Evolutionary conservation across 2,888 invertebrate genomes (phyloP), one percentile per base, ranked within the genome.

Genomic region (Nezara viridula): DNA sequence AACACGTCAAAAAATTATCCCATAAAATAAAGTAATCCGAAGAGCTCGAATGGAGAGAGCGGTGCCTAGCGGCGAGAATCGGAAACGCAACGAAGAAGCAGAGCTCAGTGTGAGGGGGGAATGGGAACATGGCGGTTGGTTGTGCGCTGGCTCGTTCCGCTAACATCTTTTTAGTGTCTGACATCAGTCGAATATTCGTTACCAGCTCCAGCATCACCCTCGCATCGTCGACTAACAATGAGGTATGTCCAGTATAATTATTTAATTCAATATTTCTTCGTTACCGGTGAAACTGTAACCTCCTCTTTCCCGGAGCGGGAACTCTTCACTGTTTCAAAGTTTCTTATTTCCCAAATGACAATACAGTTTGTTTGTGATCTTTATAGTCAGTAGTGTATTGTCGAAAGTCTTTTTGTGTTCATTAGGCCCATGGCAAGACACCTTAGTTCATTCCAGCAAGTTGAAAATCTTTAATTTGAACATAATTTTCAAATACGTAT

Each of bases 111-210:
- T 90, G 88, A 90, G 90, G 88, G 90, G 89, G 90, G 90, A 66
- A 91, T 91, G 90, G 90, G 89, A 91, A 90, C 89, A 91, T 91
- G 90, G 90, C 90, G 90, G 90, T 90, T 60, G 90, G 89, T 60
- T 88, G 90, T 89, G 90, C 90, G 85, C 89, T 91, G 90, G 90
- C 89, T 90, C 90, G 90, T 89, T 90, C 90, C 27, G 86, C 86
- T 55, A 91, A 89, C 85, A 90, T 91, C 89, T 86, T 90, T 77
- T 86, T 90, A 88, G 90, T 90, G 90, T 87, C 90, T 86, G 90
- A 90, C 90, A 88, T 90, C 86, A 90, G 90, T 89, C 90, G 90
- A 89, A 90, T 90, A 85, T 90, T 90, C 81, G 90, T 88, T 86
- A 89, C 89, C 86, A 66, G 89, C n/a, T 81, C 81, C 0, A 40